A percentile compares a stretch with the other conserved stretches of the same genome.
Conservation (phyloP, 2,888 invertebrate species). For the Plusia festucae region DNA sequence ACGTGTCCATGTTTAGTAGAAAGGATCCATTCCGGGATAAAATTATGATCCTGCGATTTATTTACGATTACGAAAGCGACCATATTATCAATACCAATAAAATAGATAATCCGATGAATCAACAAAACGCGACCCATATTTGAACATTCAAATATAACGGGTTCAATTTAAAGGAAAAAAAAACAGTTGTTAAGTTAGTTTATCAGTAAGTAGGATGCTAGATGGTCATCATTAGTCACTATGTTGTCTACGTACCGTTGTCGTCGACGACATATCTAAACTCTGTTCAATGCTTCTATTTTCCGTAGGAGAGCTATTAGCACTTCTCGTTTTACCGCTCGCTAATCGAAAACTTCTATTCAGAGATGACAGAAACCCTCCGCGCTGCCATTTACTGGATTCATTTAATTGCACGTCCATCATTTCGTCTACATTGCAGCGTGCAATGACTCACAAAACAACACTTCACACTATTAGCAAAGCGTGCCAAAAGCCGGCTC, state of each 20-base stretch:
- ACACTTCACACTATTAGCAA: conserved; percentile 73
- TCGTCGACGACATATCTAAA: conserved; percentile 67
- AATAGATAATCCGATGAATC: too few relatives aligned
- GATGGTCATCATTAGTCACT: conserved; percentile 28
- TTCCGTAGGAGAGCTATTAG: conserved; percentile 71
- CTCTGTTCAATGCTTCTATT: conserved; percentile 73
- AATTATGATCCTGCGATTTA: not conserved
- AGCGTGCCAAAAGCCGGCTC: conserved; percentile 77
- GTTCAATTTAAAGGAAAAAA: conserved; percentile 29
- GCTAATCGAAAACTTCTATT: conserved; percentile 85
- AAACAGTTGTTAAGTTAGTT: conserved; percentile 22
- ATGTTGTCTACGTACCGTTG: conserved; percentile 67
- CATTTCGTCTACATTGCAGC: conserved; percentile 82
- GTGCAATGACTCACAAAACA: conserved; percentile 79
- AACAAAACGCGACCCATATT: not conserved
- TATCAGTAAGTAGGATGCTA: conserved; percentile 33
- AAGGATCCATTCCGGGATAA: not conserved
- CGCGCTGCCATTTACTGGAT: conserved; percentile 83
- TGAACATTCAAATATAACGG: conserved; percentile 4
- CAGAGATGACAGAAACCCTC: conserved; percentile 83
- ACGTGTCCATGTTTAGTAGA: not conserved
- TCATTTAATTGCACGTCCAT: conserved; percentile 83
- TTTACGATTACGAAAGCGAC: not conserved
- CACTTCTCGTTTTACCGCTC: conserved; percentile 75
- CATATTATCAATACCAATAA: too few relatives aligned